These are phyloP conservation scores for Trichogramma pretiosum DNA, from an alignment of 1,140 invertebrate species.

Conservation along the genomic window DNA sequence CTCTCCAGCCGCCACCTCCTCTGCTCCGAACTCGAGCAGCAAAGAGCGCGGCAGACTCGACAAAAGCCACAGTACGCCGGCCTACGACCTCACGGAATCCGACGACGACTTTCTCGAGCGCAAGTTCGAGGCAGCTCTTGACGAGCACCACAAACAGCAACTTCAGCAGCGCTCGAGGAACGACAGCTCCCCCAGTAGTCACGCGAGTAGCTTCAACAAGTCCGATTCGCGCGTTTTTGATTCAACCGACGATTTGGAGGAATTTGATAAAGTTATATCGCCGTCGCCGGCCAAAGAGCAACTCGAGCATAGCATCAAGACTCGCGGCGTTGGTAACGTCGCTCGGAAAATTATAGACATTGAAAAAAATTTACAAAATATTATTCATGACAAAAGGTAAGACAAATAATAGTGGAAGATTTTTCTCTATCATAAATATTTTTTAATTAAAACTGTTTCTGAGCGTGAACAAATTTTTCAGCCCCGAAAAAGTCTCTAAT, in stretches of 20 bases:
- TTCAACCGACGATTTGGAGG: conserved; percentile 12
- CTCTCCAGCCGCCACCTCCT: not conserved
- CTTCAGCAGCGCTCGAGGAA: not conserved
- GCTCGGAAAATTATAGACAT: conserved; percentile 24
- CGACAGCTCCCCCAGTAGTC: conserved; percentile 17
- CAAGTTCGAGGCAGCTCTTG: conserved; percentile 11
- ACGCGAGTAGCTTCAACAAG: conserved; percentile 23
- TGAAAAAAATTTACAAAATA: conserved; percentile 25
- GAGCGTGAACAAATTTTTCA: not conserved
- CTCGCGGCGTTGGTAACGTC: conserved; percentile 19
- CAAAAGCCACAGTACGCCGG: conserved; percentile 68
- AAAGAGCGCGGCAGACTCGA: conserved; percentile 52
- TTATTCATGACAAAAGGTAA: conserved; percentile 16
- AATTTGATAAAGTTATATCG: conserved; percentile 12
- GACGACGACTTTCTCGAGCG: conserved; percentile 27
- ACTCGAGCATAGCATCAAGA: not conserved
- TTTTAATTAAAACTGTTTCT: not conserved
- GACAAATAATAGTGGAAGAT: not conserved
- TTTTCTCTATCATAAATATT: not conserved
- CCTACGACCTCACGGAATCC: conserved; percentile 56
- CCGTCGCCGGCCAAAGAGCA: conserved; percentile 2
- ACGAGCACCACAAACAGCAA: conserved; percentile 11
- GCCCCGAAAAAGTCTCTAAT: conserved; percentile 5
- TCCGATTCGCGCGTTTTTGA: conserved; percentile 23
- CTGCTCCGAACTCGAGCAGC: not conserved